These are phyloP conservation scores for Gymnorhina tibicen DNA, from an alignment of 2,113 vertebrate genomes.

Conservation along the genomic window DNA sequence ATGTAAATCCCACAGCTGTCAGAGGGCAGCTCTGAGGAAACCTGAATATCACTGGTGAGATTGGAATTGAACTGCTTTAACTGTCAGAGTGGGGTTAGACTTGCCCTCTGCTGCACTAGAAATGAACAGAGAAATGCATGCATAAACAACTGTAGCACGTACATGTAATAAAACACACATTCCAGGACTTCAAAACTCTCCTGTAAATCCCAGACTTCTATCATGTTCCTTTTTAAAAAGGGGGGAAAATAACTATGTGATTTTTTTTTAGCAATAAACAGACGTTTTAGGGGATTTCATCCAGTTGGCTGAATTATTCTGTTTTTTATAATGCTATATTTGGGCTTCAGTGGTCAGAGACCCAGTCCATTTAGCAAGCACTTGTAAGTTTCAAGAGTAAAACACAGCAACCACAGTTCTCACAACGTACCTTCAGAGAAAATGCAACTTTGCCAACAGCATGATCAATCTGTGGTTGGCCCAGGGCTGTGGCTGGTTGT, in stretches of 20 bases:
- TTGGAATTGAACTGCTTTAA: neutral
- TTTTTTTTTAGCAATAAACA: neutral
- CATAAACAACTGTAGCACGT: neutral
- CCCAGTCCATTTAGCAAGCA: neutral
- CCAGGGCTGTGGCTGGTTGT: neutral
- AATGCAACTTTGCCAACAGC: neutral
- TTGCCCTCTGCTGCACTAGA: neutral
- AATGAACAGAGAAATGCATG: neutral
- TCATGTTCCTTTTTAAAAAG: neutral
- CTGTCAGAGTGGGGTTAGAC: neutral
- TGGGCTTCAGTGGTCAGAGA: neutral
- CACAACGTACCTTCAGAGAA: neutral
- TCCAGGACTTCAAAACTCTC: neutral
- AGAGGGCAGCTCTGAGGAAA: neutral
- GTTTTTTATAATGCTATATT: neutral
- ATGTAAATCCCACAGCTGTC: neutral
- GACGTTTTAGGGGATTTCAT: neutral
- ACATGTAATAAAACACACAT: neutral
- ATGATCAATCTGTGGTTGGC: neutral
- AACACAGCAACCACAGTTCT: neutral
- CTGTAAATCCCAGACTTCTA: neutral
- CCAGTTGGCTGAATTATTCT: neutral
- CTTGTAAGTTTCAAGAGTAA: neutral
- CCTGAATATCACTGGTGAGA: neutral
- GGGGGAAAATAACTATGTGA: accelerated